A percentile compares a stretch with the other conserved stretches of the same genome.
Conservation (phyloP, 2,113 vertebrate genomes). For the Trogon melanurus region DNA sequence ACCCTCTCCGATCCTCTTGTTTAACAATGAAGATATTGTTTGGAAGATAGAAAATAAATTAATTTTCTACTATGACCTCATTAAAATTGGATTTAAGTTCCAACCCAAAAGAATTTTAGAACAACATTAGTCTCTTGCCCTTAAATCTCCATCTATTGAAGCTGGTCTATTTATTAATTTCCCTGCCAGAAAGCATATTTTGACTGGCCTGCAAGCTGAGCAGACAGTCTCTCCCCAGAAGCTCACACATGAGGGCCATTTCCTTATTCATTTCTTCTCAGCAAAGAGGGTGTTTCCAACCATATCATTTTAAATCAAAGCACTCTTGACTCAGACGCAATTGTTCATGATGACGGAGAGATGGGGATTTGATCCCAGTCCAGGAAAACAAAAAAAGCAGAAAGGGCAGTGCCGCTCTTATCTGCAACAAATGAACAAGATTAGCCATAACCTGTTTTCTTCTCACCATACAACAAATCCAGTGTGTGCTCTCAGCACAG, state of each 20-base stretch:
- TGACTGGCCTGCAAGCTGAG: constrained; percentile 50
- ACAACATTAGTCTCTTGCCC: constrained; percentile 50
- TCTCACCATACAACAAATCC: constrained; percentile 59
- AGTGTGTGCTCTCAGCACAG: constrained; percentile 52
- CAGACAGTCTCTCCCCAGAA: constrained; percentile 58
- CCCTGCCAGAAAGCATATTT: constrained; percentile 67
- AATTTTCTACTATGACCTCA: constrained; percentile 57
- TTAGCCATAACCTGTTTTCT: constrained; percentile 67
- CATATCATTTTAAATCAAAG: constrained; percentile 66
- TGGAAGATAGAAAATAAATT: constrained; percentile 63
- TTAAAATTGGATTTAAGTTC: constrained; percentile 67
- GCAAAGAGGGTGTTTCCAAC: constrained; percentile 55
- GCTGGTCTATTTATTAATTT: constrained; percentile 44
- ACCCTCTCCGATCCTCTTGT: neutral
- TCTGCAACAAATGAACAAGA: constrained; percentile 47
- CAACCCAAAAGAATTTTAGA: constrained; percentile 60
- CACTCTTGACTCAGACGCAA: constrained; percentile 61
- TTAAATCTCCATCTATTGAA: constrained; percentile 57
- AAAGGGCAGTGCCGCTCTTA: constrained; percentile 53
- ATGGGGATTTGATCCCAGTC: constrained; percentile 51
- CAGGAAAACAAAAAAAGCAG: constrained; percentile 27
- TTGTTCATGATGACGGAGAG: constrained; percentile 59
- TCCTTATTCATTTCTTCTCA: constrained; percentile 47
- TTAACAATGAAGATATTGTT: constrained; percentile 59
- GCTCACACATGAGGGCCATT: constrained; percentile 46